Base-by-base conservation (phyloP, 2,113 vertebrate genomes). In the Pseudopodoces humilis region DNA sequence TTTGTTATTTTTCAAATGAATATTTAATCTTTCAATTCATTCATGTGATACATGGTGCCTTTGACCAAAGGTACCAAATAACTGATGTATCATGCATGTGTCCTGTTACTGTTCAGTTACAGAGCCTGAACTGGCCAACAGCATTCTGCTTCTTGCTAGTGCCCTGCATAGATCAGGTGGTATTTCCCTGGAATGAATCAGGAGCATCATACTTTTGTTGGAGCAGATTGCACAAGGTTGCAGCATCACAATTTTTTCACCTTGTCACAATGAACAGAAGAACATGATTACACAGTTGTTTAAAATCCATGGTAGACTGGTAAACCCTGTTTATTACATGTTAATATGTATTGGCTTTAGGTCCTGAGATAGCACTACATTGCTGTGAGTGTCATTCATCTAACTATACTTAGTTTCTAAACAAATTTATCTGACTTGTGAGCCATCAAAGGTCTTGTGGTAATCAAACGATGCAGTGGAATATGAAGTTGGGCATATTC, bases 141-240 rank as follows among this genome's bases (percentile, higher is more conserved):
- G 56, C 7, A 4, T 55, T 56, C 50, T 86, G 33, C 35, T 68
- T 50, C 39, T 53, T 4, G 11, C 41, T 28, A 13, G n/a, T 30
- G 25, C 37, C 3, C n/a, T 69, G 17, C 1, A 0, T n/a, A 0
- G 28, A 28, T 70, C 4, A 3, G 43, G 27, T 27, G 9, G 4
- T 37, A 10, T 28, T 19, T 80, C 33, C 15, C 13, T 68, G 52
- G 22, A 59, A 31, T 44, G 19, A 90, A 18, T 5, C 1, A 4
- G 30, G 17, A 76, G 9, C 8, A 13, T 47, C 31, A 15, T 22
- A 15, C 6, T 49, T 82, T 5, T 35, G 13, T 47, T 60, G 60
- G 50, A 52, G 49, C 25, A 76, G 53, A 35, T 50, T 37, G 35
- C 31, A 4, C 13, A n/a, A 41, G 17, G 35, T 72, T 82, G 33